Evolutionary conservation across 2,797 vertebrate genomes (phyloP).

Genomic region (Sarcophilus harrisii): DNA sequence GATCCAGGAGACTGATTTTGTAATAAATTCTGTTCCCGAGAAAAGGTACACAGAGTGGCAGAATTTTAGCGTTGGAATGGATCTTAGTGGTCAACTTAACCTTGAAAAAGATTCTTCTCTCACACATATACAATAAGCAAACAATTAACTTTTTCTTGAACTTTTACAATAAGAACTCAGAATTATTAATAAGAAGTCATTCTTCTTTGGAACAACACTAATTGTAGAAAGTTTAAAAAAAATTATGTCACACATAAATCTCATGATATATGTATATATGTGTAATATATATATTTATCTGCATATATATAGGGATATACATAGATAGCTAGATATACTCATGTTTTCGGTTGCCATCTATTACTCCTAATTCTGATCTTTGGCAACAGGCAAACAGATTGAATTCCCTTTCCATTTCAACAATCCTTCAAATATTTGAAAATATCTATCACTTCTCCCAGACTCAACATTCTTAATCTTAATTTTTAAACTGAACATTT

Average conservation of each 20-base stretch:
- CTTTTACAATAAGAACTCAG: no score
- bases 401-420: not conserved
- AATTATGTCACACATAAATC: no score
- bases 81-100: not conserved
- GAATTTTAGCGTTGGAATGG: not conserved
- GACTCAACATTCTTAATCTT: not conserved
- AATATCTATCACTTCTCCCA: not conserved
- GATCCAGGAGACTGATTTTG: not conserved
- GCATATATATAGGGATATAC: no score
- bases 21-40: not conserved
- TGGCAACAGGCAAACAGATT: not conserved
- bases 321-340: no score
- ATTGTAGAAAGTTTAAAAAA: no score
- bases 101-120: not conserved
- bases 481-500: not conserved
- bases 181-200: no score
- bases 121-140: not conserved
- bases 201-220: no score
- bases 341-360: no score
- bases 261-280: no score
- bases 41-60: not conserved
- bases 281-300: no score
- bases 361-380: not conserved
- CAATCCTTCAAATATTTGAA: not conserved
- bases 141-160: no score